Base-by-base conservation (phyloP, 2,797 vertebrate genomes). In the Pelochelys cantorii region DNA sequence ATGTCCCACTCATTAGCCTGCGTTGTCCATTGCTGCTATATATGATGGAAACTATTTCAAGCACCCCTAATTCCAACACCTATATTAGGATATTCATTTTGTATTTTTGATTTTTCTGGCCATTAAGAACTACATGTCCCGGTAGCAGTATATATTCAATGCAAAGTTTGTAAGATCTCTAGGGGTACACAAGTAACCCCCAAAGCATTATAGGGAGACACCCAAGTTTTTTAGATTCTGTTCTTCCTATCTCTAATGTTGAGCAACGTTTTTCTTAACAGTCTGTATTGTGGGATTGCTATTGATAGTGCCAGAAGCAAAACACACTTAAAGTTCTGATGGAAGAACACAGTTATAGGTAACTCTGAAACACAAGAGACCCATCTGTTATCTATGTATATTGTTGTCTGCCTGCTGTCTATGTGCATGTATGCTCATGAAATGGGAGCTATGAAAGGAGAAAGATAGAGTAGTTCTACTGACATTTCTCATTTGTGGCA, bases 261-360 rank as follows among this genome's bases (percentile, higher is more conserved):
- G 95, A 97, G 97, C 97, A 97, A 95, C 96, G 0, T 97, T 97
- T 97, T 97, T 97, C 95, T 97, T 96, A 97, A 97, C 97, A 97
- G 96, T 97, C 95, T 95, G 56, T 97, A 60, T 97, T 97, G 94
- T 96, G 97, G 96, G 95, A 97, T 97, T 97, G 96, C 97, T 97
- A 96, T 97, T 96, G 91, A 87, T 97, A 97, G 95, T 96, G 85
- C 97, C 95, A 96, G 97, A 97, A 97, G 97, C 96, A 97, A 96
- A 97, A 96, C 96, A 95, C 92, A 95, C 97, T 97, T 96, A 97
- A 97, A 95, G 95, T 97, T 97, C 96, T 97, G 95, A 97, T 95
- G 96, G 97, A 97, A 97, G 93, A 91, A 96, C 97, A 96, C 97
- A 84, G 94, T 97, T 96, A 89, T 97, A 97, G 96, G 96, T 97